phyloP scores from a whole-genome alignment of 2,113 vertebrate genomes.

The Heterocephalus glaber region DNA sequence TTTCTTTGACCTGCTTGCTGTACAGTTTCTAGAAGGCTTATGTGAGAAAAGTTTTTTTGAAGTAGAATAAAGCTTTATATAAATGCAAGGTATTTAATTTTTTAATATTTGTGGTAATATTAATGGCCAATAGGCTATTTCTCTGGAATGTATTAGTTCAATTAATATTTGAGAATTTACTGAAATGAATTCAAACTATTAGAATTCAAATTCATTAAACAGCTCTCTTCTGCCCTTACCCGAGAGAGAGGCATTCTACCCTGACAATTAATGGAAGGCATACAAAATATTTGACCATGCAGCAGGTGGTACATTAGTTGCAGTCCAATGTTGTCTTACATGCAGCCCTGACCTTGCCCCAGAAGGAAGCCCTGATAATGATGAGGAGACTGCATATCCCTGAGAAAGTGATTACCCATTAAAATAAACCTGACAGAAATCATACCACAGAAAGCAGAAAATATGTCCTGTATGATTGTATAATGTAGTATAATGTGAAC shows the following conservation, averaged over 20 bases:
- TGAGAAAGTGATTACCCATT: constrained; percentile 19
- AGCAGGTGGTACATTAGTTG: neutral
- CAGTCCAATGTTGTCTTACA: neutral
- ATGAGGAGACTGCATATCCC: neutral
- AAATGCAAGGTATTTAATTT: neutral
- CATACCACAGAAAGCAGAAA: neutral
- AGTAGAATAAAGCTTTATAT: constrained; percentile 6
- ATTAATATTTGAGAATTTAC: neutral
- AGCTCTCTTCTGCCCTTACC: neutral
- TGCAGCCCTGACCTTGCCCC: neutral
- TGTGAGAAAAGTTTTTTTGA: constrained; percentile 25
- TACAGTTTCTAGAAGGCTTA: neutral
- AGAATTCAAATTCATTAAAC: constrained; percentile 33
- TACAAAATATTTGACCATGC: neutral
- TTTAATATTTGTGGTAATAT: constrained; percentile 7
- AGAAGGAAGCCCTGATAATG: constrained; percentile 17
- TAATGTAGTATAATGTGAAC: neutral
- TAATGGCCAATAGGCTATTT: neutral
- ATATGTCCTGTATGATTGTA: neutral
- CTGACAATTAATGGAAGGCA: neutral
- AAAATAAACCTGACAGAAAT: constrained; percentile 58
- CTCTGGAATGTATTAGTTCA: constrained; percentile 51
- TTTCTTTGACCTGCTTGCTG: constrained; percentile 23
- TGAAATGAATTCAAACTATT: constrained; percentile 24
- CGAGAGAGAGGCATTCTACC: neutral